Evolutionary conservation across 64 coral and sea anemone species (phyloP).

Genomic region (Orbicella faveolata): DNA sequence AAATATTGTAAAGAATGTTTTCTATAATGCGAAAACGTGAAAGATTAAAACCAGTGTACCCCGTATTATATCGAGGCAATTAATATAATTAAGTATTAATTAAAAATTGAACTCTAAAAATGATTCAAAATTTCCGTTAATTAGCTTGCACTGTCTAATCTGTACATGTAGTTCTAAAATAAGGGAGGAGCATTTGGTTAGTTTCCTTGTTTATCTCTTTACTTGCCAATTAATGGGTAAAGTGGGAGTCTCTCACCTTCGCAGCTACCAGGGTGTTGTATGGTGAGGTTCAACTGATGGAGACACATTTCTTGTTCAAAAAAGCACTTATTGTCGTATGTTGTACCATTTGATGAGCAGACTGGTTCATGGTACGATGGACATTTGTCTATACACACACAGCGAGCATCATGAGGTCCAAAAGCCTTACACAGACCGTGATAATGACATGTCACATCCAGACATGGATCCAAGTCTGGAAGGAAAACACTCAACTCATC

Average conservation of each 20-base stretch:
- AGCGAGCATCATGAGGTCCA: conserved; percentile 28
- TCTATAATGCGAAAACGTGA: no score
- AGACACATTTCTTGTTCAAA: conserved; percentile 55
- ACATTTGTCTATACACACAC: conserved; percentile 40
- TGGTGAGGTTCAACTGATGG: neutral
- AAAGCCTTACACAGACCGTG: conserved; percentile 56
- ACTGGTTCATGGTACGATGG: conserved; percentile 44
- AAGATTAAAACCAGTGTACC: no score
- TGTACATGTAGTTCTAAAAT: no score
- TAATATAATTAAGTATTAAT: no score
- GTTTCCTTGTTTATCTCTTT: no score
- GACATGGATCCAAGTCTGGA: conserved; percentile 52
- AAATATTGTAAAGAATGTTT: no score
- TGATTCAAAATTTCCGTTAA: no score
- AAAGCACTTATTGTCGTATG: conserved; percentile 48
- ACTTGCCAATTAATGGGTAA: neutral
- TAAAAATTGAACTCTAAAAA: no score
- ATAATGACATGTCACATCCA: conserved; percentile 32
- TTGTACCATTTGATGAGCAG: conserved; percentile 39
- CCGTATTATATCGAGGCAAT: no score
- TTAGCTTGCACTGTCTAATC: no score
- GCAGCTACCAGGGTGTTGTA: neutral
- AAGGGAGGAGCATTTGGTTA: no score
- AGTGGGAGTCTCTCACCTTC: neutral
- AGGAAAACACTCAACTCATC: neutral